These are phyloP conservation scores for Triplophysa dalaica DNA, from an alignment of 2,113 vertebrate genomes.

Conservation along the genomic window DNA sequence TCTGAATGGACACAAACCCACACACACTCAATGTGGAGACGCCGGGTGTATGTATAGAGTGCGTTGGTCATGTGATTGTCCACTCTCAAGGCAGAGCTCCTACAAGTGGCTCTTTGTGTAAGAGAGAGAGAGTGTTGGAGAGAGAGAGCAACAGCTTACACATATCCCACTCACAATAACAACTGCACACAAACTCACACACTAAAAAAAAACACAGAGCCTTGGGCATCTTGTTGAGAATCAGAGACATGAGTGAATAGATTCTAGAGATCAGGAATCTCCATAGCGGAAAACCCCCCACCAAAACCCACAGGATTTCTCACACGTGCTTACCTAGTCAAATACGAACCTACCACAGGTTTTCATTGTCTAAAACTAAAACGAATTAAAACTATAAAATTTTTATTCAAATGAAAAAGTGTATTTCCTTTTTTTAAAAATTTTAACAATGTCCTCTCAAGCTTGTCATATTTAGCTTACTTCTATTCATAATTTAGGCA, in stretches of 20 bases:
- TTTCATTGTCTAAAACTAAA: background rate
- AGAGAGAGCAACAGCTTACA: constrained; percentile 30
- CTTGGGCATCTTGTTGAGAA: constrained; percentile 43
- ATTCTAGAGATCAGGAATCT: constrained; percentile 36
- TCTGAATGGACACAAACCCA: constrained; percentile 12
- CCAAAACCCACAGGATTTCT: constrained; percentile 3
- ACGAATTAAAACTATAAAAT: background rate
- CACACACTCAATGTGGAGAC: constrained; percentile 18
- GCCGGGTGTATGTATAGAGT: constrained; percentile 37
- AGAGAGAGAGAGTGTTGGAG: background rate
- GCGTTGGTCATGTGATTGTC: constrained; percentile 43
- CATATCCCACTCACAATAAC: constrained; percentile 46
- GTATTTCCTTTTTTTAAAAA: no score
- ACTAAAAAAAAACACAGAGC: constrained; percentile 36
- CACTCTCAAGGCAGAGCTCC: constrained; percentile 42
- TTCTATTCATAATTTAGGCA: background rate
- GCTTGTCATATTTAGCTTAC: background rate
- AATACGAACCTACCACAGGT: background rate
- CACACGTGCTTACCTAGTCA: background rate
- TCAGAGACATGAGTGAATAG: constrained; percentile 39
- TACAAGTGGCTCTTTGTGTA: constrained; percentile 44
- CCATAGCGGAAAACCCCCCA: constrained; percentile 5
- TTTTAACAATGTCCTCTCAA: background rate
- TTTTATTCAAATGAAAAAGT: no score
- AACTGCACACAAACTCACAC: constrained; percentile 44